Conservation (phyloP, 2,113 vertebrate genomes). For the Phoxinus phoxinus region DNA sequence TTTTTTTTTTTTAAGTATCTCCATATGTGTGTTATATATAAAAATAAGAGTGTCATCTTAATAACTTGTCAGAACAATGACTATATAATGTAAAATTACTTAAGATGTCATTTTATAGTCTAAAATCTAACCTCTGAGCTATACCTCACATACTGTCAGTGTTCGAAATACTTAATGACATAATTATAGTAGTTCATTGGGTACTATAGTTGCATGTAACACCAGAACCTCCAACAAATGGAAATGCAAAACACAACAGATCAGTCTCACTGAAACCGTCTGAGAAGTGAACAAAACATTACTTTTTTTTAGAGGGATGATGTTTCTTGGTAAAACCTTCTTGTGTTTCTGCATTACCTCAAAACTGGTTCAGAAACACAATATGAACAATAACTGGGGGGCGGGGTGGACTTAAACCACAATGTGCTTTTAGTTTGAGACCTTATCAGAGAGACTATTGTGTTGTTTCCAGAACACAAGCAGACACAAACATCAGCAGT, state of each 20-base stretch:
- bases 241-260: neutral
- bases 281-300: neutral
- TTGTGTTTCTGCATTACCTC: neutral
- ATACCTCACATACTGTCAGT: neutral
- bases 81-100: neutral
- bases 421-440: neutral
- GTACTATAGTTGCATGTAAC: neutral
- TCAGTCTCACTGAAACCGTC: neutral
- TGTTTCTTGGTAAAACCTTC: neutral
- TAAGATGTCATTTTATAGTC: neutral
- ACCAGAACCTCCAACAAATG: neutral
- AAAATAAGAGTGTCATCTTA: neutral
- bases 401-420: neutral
- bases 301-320: neutral
- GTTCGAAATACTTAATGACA: neutral
- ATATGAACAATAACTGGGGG: neutral
- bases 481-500: neutral
- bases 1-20: neutral
- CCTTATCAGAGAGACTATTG: neutral
- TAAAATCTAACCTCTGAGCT: neutral
- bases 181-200: neutral
- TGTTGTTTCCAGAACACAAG: neutral
- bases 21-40: neutral
- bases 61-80: neutral
- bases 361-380: slow-evolving; percentile 30